Percentiles rank a stretch among this genome's conserved stretches.
These are phyloP conservation scores for Dryocosmus kuriphilus DNA, from an alignment of 2,888 invertebrate species.

Conservation along the genomic window DNA sequence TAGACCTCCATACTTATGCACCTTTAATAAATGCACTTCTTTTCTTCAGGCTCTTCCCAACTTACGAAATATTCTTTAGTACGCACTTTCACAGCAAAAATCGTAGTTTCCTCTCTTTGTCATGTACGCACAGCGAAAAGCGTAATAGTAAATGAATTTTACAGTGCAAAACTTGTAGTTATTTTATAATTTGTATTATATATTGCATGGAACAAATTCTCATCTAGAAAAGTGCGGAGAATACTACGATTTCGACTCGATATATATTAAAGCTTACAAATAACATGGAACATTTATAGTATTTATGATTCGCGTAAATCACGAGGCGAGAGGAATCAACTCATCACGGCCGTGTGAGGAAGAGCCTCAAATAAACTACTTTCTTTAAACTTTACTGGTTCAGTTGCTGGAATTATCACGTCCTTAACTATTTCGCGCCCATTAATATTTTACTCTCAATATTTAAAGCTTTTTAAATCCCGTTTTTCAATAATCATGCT, in stretches of 20 bases:
- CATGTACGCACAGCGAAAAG: background rate
- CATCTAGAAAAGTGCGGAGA: background rate
- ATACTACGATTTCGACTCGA: background rate
- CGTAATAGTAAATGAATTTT: background rate
- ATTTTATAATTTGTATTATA: conserved; percentile 2
- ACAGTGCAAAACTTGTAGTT: conserved; percentile 7
- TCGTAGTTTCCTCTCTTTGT: conserved; percentile 4
- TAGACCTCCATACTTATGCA: conserved; percentile 3
- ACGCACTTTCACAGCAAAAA: background rate
- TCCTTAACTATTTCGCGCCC: conserved; percentile 27
- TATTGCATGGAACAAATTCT: background rate
- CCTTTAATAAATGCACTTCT: conserved; percentile 30
- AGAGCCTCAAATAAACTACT: background rate
- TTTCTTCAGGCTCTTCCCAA: conserved; percentile 11
- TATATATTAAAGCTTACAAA: background rate
- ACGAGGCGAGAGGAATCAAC: conserved; percentile 4
- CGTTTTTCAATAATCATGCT: background rate
- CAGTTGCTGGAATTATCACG: conserved; percentile 24
- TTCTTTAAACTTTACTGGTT: background rate
- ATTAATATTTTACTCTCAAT: background rate
- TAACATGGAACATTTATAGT: conserved; percentile 12
- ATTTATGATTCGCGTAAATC: conserved; percentile 9
- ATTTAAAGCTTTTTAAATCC: conserved; percentile 35
- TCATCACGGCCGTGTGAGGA: background rate
- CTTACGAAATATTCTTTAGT: background rate